A percentile compares a stretch with the other conserved stretches of the same genome.
These are phyloP conservation scores for Rhopalosiphum padi DNA, from an alignment of 1,140 invertebrate genomes.

Conservation along the genomic window DNA sequence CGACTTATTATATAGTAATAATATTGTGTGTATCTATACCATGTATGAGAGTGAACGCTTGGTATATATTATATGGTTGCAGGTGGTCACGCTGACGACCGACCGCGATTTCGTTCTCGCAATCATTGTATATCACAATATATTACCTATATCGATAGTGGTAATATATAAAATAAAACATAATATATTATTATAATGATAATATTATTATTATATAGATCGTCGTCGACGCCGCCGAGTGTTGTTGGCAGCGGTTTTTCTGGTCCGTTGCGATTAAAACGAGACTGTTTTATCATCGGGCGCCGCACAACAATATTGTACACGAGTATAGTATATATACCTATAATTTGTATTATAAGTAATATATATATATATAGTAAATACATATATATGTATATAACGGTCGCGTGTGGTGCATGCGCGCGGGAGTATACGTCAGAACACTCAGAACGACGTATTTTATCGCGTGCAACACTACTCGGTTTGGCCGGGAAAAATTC, in stretches of 20 bases:
- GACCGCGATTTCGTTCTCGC: background rate
- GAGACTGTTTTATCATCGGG: background rate
- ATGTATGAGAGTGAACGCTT: background rate
- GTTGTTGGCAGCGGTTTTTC: constrained; percentile 17
- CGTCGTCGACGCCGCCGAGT: background rate
- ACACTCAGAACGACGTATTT: background rate
- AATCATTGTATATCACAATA: background rate
- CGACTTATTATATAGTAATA: too few species aligned
- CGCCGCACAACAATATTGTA: too few species aligned
- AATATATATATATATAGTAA: background rate
- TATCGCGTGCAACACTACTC: background rate
- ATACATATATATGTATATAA: background rate
- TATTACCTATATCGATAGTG: background rate
- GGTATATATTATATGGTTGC: background rate
- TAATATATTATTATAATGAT: background rate
- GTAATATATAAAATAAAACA: background rate
- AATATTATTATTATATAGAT: background rate
- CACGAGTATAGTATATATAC: background rate
- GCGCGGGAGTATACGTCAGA: background rate
- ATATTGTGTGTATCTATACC: background rate
- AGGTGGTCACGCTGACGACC: background rate
- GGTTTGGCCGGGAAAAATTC: background rate
- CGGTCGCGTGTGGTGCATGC: background rate
- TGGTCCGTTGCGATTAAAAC: constrained; percentile 40
- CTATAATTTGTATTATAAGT: background rate